Evolutionary conservation across 2,888 invertebrate species (phyloP).

Genomic region (Stomorhina lunata): DNA sequence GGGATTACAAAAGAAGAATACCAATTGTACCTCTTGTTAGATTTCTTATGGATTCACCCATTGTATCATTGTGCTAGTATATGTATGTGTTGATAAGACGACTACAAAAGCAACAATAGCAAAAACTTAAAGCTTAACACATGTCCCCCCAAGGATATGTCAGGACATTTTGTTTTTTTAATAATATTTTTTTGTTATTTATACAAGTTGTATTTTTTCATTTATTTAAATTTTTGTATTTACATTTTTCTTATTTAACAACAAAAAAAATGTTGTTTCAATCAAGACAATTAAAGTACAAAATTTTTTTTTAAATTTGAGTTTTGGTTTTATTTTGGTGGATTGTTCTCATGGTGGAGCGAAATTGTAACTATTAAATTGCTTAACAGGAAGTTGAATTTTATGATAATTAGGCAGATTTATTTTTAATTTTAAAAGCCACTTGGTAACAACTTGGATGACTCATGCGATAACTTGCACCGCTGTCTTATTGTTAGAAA

Average conservation of each 20-base stretch:
- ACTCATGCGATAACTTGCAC: too few species aligned
- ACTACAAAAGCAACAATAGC: conserved; percentile 7
- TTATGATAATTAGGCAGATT: too few species aligned
- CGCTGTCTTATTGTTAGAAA: too few species aligned
- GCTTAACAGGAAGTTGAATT: too few species aligned
- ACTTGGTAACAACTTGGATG: too few species aligned
- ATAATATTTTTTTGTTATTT: background rate
- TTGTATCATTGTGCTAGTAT: too few species aligned
- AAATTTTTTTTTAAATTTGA: background rate
- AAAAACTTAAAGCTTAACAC: conserved; percentile 41
- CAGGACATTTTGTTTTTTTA: conserved; percentile 27
- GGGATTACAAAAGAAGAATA: too few species aligned
- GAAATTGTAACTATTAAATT: too few species aligned
- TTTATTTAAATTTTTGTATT: background rate
- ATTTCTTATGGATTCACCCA: too few species aligned
- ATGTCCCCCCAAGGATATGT: conserved; percentile 56
- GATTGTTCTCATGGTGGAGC: background rate
- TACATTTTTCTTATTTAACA: background rate
- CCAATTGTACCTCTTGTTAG: too few species aligned
- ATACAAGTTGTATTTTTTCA: background rate
- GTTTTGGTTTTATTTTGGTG: background rate
- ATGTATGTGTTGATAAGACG: conserved; percentile 31
- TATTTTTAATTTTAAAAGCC: too few species aligned
- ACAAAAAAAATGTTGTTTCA: conserved; percentile 7
- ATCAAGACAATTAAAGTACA: background rate